Evolutionary conservation across 2,797 vertebrate genomes (phyloP), one percentile per base, ranked within the genome.

Genomic region (Heteromormyrus szaboi): DNA sequence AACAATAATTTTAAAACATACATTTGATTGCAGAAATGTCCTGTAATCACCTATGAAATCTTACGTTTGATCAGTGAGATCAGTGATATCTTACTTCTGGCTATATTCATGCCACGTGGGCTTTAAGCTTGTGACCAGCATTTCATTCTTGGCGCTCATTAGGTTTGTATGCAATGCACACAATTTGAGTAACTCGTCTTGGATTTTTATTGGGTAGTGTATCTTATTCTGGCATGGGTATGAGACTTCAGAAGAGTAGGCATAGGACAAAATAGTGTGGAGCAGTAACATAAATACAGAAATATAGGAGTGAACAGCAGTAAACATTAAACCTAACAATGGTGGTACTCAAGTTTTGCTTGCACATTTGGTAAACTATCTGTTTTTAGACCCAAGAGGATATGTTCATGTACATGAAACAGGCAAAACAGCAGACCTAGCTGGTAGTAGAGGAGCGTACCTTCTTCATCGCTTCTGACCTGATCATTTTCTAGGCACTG

Each of bases 401-500:
- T 68, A 33, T 68, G 22, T 29, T 29, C 62, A 12, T 59, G 59
- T 62, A 37, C 65, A 17, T 44, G 37, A 79, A 79, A 44, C 19
- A 44, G 33, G 14, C 72, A 44, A 79, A 44, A 37, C 5, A 41
- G 33, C 37, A 8, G 72, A 8, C 17, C 7, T 8, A 44, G 17
- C 37, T 79, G 72, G 17, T 44, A 44, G 33, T 44, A 37, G 72
- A n/a, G 33, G 37, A 44, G 4, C 2, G 14, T 44, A 79, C 17
- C 17, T 44, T 44, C 37, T 79, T 19, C 37, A n/a, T 79, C 1
- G 19, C 17, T 50, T 51, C 22, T 56, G 85, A 46, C 50, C 33
- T 50, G 4, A 9, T 62, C 68, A 33, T 85, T 19, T 37, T 37
- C 1, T 91, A 98, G 97, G 95, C 96, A 37, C 87, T 98, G 89